These are phyloP conservation scores for Drosophila rufa DNA, from an alignment of 1,140 invertebrate genomes.

Conservation along the genomic window DNA sequence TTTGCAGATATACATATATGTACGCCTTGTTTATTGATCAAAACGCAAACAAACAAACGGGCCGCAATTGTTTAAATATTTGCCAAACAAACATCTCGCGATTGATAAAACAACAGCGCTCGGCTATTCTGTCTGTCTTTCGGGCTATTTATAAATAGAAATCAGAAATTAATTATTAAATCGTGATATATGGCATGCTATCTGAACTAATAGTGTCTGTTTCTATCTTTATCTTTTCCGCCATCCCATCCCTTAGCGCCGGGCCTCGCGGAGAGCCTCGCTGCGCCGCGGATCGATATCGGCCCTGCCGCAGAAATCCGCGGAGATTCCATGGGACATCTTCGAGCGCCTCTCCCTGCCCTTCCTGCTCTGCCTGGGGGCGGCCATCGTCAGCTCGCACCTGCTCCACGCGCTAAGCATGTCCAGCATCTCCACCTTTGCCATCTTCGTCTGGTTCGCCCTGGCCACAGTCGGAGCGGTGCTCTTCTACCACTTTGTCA, in stretches of 20 bases:
- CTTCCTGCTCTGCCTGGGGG: constrained; percentile 91
- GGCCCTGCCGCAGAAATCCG: constrained; percentile 78
- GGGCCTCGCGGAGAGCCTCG: constrained; percentile 79
- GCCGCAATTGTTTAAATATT: constrained; percentile 60
- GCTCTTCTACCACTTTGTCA: constrained; percentile 92
- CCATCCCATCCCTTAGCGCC: constrained; percentile 56
- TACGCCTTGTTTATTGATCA: constrained; percentile 53
- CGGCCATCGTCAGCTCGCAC: constrained; percentile 90
- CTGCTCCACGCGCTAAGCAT: constrained; percentile 89
- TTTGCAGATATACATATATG: constrained; percentile 35
- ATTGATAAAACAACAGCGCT: constrained; percentile 57
- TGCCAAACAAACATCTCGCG: constrained; percentile 41
- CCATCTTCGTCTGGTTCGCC: constrained; percentile 90
- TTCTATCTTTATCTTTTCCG: constrained; percentile 4
- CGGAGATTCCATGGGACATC: constrained; percentile 91
- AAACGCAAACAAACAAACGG: constrained; percentile 42
- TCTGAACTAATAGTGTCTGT: constrained; percentile 2
- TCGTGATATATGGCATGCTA: constrained; percentile 5
- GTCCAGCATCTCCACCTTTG: constrained; percentile 90
- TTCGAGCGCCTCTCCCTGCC: constrained; percentile 91
- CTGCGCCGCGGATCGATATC: constrained; percentile 81
- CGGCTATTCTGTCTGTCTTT: constrained; percentile 17
- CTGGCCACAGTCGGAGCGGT: constrained; percentile 89
- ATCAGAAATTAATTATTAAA: constrained; percentile 58
- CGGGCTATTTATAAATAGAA: constrained; percentile 38